phyloP scores from a whole-genome alignment of 2,888 invertebrate genomes.

The Pseudanteris insignis region DNA sequence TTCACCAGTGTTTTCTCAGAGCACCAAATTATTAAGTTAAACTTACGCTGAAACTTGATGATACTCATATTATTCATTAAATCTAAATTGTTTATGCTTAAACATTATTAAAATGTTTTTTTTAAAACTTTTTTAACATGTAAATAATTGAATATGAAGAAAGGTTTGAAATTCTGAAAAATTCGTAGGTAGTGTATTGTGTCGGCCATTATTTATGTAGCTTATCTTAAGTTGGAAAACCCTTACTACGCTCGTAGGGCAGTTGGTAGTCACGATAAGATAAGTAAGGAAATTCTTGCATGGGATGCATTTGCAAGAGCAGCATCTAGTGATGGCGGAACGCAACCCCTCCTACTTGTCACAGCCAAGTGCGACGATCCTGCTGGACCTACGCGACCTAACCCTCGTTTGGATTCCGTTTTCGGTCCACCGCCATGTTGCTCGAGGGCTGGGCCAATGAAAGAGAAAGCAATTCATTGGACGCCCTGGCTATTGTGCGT shows the following conservation, averaged over 20 bases:
- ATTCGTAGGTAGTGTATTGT: constrained; percentile 32
- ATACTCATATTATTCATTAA: too few species aligned
- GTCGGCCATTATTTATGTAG: constrained; percentile 41
- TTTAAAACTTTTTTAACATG: too few species aligned
- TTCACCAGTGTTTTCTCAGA: too few species aligned
- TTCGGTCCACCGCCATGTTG: constrained; percentile 62
- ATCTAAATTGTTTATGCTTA: too few species aligned
- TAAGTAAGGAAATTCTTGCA: constrained; percentile 40
- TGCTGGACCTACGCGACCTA: constrained; percentile 52
- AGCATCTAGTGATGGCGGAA: constrained; percentile 64
- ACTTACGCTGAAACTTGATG: too few species aligned
- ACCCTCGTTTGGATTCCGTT: constrained; percentile 48
- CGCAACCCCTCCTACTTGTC: constrained; percentile 50
- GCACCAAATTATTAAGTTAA: too few species aligned
- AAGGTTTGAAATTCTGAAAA: constrained; percentile 12
- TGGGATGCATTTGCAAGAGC: constrained; percentile 50
- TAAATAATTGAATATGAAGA: constrained; percentile 24
- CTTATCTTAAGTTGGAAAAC: constrained; percentile 37
- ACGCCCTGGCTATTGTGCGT: constrained; percentile 46
- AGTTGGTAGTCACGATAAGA: constrained; percentile 38
- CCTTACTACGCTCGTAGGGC: constrained; percentile 35
- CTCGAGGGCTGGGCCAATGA: constrained; percentile 64
- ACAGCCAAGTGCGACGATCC: constrained; percentile 49
- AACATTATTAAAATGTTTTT: too few species aligned
- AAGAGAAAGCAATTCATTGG: constrained; percentile 63